Conservation (phyloP, 2,888 invertebrate genomes). For the Drosophila monieri region DNA sequence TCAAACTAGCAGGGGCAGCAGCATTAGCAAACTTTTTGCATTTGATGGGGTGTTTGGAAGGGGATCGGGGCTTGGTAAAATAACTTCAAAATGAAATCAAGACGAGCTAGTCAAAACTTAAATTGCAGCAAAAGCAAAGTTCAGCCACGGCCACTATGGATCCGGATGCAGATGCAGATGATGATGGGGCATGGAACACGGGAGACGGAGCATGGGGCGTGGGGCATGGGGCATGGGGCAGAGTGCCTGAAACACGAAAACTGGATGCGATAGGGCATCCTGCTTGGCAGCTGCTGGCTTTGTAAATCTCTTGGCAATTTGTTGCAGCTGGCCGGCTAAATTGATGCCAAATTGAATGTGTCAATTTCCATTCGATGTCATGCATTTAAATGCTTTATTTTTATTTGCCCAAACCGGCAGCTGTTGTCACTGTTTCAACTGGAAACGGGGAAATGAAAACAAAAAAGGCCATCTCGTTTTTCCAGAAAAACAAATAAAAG, state of each 20-base stretch:
- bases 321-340: conserved; percentile 63
- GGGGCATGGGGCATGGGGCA: not conserved
- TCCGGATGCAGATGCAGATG: conserved; percentile 2
- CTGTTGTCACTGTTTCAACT: conserved; percentile 41
- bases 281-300: conserved; percentile 37
- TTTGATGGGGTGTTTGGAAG: conserved; percentile 40
- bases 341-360: conserved; percentile 67
- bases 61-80: conserved; percentile 6
- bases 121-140: conserved; percentile 62
- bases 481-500: conserved; percentile 33
- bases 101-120: conserved; percentile 62
- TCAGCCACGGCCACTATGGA: conserved; percentile 9
- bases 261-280: conserved; percentile 9
- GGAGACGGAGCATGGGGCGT: not conserved
- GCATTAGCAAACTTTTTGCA: conserved; percentile 70
- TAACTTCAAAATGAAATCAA: conserved; percentile 73
- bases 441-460: conserved; percentile 6
- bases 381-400: conserved; percentile 65
- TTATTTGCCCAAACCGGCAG: conserved; percentile 55
- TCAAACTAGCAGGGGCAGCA: conserved; percentile 28
- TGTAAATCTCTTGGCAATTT: conserved; percentile 52
- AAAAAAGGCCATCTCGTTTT: conserved; percentile 11
- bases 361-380: conserved; percentile 67
- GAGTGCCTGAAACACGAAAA: not conserved
- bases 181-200: not conserved